Evolutionary conservation across 2,797 vertebrate species (phyloP).

Genomic region (Malacoraja senta): DNA sequence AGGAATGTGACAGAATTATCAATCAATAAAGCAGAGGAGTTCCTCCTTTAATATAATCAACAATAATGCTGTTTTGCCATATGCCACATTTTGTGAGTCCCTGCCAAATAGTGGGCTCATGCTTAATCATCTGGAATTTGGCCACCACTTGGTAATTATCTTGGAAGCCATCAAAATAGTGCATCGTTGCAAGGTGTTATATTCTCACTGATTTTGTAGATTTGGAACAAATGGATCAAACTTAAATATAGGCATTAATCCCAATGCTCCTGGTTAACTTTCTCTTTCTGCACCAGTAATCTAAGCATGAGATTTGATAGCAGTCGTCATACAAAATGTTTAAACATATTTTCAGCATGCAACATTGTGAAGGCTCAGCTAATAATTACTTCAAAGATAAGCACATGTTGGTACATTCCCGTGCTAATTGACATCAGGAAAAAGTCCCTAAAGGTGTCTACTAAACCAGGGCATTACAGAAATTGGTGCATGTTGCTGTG

Average conservation of each 20-base stretch:
- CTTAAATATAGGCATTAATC: no score
- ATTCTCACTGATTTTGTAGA: background rate
- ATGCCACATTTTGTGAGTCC: background rate
- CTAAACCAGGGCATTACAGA: no score
- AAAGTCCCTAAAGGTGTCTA: no score
- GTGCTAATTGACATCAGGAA: no score
- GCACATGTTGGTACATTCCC: no score
- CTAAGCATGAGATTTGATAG: no score
- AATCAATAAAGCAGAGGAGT: background rate
- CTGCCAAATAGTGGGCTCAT: background rate
- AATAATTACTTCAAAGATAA: no score
- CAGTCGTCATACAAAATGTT: no score
- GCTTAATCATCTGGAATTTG: background rate
- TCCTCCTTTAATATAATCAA: background rate
- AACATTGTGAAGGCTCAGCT: no score
- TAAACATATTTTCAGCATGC: no score
- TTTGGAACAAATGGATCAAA: background rate
- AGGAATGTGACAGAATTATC: background rate
- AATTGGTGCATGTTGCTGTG: no score
- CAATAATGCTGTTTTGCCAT: background rate
- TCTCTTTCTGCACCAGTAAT: background rate
- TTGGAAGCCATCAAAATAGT: background rate
- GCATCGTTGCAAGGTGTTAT: background rate
- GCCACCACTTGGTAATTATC: background rate
- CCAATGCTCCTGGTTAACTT: background rate